Base-by-base conservation (phyloP, 2,888 invertebrate species). In the Drosophila subquinaria region DNA sequence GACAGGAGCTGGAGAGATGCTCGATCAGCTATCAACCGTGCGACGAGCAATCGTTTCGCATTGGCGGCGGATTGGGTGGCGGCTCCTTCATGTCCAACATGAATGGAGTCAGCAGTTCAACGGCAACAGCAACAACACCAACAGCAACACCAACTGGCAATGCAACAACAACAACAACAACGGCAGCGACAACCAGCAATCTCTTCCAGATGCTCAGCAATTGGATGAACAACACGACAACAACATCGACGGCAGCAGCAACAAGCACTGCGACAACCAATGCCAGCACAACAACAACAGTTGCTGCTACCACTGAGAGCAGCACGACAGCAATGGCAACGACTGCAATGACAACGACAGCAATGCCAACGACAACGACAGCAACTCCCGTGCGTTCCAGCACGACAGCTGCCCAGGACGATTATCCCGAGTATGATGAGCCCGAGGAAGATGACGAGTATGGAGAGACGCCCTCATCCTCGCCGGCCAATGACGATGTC, bases 1-100 rank as follows among this genome's bases (percentile, higher is more conserved):
- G 96, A 4, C 95, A 95, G 81, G 96, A 95, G 86, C 90, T 91
- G 11, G 95, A 95, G 0, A 95, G 95, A 94, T 97, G 97, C 87
- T 95, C 96, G 1, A 95, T 97, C 17, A 93, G 95, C 13, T 97
- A 97, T 92, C 94, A 95, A 67, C 96, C 96, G 0, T 97, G 97
- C 79, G 95, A 96, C 82, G 93, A 94, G 47, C 94, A 96, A 73
- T 96, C 97, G 1, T 97, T 97, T 92, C 94, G 95, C 79, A 96
- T 97, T 68, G 96, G 96, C 1, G 90, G 92, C 1, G 78, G 76
- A 0, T 72, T 73, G 1, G 59, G 56, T 8, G 71, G 64, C 1
- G 68, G 68, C 4, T 48, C 64, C 0, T 75, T 71, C 6, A 48
- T 76, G 52, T 8, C 70, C 35, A 30, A 13, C 10, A 27, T 43